Conservation (phyloP, 2,888 invertebrate species). For the Diadromus collaris region DNA sequence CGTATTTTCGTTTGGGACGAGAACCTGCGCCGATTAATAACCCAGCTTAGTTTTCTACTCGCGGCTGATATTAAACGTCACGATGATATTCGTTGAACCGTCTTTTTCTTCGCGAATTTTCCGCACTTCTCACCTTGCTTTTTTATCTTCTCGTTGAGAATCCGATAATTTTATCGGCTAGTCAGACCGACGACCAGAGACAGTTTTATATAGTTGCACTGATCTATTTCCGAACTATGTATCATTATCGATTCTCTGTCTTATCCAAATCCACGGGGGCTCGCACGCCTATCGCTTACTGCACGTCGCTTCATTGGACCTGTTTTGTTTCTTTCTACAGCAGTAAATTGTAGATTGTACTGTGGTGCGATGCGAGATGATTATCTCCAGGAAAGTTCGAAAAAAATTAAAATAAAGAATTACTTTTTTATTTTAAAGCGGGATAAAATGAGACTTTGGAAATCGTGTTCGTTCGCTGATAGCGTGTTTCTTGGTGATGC, state of each 20-base stretch:
- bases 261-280: constrained; percentile 18
- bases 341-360: constrained; percentile 24
- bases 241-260: constrained; percentile 33
- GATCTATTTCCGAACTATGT: constrained; percentile 4
- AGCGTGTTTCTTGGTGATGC: too few relatives aligned
- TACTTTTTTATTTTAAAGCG: too few relatives aligned
- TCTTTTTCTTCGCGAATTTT: neutral
- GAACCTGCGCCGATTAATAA: constrained; percentile 32
- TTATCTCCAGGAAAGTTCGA: too few relatives aligned
- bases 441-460: too few relatives aligned
- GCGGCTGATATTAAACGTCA: neutral
- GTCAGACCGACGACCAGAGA: constrained; percentile 3
- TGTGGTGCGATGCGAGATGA: neutral
- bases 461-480: too few relatives aligned
- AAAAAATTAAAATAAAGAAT: too few relatives aligned
- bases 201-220: neutral
- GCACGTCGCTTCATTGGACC: neutral
- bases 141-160: neutral
- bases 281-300: neutral
- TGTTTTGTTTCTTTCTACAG: constrained; percentile 33
- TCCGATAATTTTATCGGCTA: neutral
- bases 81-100: neutral
- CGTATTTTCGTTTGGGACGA: constrained; percentile 49
- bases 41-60: constrained; percentile 9
- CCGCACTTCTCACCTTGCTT: neutral